These are phyloP conservation scores for Athalia cordata DNA, from an alignment of 2,888 invertebrate species.

Conservation along the genomic window DNA sequence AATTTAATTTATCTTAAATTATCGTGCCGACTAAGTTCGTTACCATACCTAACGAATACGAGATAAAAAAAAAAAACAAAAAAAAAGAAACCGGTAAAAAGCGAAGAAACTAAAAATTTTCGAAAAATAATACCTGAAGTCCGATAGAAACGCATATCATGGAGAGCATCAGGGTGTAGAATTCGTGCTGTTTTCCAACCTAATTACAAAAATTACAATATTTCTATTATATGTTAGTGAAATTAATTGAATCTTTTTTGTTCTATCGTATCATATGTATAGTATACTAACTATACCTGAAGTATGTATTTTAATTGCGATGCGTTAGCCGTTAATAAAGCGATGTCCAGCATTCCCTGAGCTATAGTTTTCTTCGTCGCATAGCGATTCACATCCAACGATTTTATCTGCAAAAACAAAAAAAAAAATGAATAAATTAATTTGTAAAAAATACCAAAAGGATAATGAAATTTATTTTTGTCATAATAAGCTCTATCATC, in stretches of 20 bases:
- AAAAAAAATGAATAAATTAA: no score
- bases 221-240: background rate
- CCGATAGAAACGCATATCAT: conserved; percentile 89
- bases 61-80: background rate
- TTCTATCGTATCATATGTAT: background rate
- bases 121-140: conserved; percentile 81
- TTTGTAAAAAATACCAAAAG: no score
- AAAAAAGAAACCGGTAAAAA: background rate
- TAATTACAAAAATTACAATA: conserved; percentile 45
- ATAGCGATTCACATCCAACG: conserved; percentile 90
- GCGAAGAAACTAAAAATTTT: background rate
- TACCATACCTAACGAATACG: no score
- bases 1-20: background rate
- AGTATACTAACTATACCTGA: conserved; percentile 72
- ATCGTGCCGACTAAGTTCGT: no score
- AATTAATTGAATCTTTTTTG: background rate
- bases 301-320: conserved; percentile 91
- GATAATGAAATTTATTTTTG: no score
- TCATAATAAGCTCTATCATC: no score
- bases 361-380: conserved; percentile 95
- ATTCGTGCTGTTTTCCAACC: conserved; percentile 89
- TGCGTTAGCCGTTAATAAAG: conserved; percentile 90
- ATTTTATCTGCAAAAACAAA: conserved; percentile 78
- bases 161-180: conserved; percentile 87
- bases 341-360: conserved; percentile 93